A percentile compares a stretch with the other conserved stretches of the same genome.
Conservation (phyloP, 2,888 invertebrate species). For the Volucella inflata region DNA sequence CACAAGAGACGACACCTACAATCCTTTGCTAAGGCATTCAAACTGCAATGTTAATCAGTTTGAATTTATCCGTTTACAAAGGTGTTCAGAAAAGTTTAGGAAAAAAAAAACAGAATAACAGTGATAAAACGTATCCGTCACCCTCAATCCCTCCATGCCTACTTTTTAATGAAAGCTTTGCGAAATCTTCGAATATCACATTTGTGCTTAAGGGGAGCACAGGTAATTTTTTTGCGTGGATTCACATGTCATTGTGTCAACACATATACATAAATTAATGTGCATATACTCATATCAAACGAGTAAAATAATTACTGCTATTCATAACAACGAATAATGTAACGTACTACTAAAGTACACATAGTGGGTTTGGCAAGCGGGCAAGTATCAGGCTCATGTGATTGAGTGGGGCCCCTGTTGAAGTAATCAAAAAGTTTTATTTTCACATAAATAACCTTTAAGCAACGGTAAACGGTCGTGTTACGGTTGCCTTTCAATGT, state of each 20-base stretch:
- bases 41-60: constrained; percentile 28
- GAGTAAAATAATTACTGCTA: constrained; percentile 27
- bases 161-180: constrained; percentile 36
- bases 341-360: neutral
- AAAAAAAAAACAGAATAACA: neutral
- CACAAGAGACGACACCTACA: no score
- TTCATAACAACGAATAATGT: constrained; percentile 13
- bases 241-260: neutral
- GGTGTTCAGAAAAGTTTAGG: constrained; percentile 29
- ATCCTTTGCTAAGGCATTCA: no score
- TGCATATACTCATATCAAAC: constrained; percentile 4
- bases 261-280: constrained; percentile 1
- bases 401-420: constrained; percentile 8
- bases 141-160: no score
- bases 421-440: constrained; percentile 52
- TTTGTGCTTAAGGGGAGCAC: constrained; percentile 50
- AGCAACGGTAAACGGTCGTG: constrained; percentile 34
- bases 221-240: constrained; percentile 55
- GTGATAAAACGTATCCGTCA: neutral
- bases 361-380: constrained; percentile 13
- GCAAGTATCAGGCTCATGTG: neutral
- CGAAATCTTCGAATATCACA: constrained; percentile 58
- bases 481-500: constrained; percentile 10
- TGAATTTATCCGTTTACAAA: constrained; percentile 48
- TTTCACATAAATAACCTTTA: constrained; percentile 50